phyloP scores from a whole-genome alignment of 2,888 invertebrate species.

The Stenurella melanura region DNA sequence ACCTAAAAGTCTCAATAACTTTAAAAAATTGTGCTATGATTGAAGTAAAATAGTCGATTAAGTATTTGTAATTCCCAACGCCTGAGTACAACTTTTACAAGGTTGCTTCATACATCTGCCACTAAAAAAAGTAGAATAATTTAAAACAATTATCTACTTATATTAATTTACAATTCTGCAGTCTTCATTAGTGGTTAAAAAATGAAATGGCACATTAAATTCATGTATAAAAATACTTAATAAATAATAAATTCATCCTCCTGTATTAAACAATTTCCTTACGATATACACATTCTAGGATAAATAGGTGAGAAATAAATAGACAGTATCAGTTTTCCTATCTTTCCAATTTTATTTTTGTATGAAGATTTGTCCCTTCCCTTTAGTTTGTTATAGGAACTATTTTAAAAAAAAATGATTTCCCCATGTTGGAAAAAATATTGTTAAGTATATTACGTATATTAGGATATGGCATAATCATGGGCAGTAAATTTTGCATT shows the following conservation, averaged over 20 bases:
- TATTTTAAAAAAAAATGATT: neutral
- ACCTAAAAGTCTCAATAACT: neutral
- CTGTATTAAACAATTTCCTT: neutral
- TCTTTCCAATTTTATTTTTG: neutral
- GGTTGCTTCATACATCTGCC: too few relatives aligned
- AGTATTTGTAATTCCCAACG: too few relatives aligned
- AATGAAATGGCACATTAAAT: conserved; percentile 2
- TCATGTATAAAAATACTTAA: neutral
- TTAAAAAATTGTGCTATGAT: neutral
- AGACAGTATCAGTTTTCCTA: neutral
- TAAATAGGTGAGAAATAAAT: neutral
- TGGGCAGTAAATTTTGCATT: too few relatives aligned
- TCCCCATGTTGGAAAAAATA: too few relatives aligned
- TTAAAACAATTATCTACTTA: neutral
- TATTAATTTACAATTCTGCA: neutral
- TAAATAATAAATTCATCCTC: neutral
- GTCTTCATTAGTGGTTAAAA: neutral
- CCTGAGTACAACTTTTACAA: too few relatives aligned
- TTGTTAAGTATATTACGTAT: too few relatives aligned
- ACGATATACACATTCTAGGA: neutral
- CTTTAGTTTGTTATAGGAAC: neutral
- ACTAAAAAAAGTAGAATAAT: too few relatives aligned
- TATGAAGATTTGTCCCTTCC: neutral
- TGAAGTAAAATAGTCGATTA: neutral
- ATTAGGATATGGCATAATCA: too few relatives aligned